These are phyloP conservation scores for Monochamus alternatus DNA, from an alignment of 2,888 invertebrate genomes.

Conservation along the genomic window DNA sequence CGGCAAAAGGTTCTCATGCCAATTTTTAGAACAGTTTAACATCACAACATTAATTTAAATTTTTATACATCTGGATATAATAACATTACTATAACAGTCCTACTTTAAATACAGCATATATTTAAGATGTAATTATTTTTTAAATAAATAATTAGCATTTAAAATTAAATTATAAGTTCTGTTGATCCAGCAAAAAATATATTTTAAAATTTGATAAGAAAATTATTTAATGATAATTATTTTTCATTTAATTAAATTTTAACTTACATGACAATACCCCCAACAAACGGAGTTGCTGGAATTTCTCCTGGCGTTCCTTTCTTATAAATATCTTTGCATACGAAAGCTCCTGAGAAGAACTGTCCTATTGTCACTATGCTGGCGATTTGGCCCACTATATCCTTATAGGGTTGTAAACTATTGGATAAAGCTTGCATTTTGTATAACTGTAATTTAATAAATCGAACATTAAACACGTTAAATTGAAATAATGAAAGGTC, in stretches of 20 bases:
- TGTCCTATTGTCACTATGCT: slow-evolving; percentile 85
- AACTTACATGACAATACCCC: slow-evolving; percentile 85
- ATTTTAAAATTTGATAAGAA: not conserved
- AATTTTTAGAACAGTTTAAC: too few relatives aligned
- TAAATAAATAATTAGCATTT: too few relatives aligned
- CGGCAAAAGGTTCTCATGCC: too few relatives aligned
- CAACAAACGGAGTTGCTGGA: slow-evolving; percentile 82
- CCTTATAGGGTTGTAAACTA: slow-evolving; percentile 79
- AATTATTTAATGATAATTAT: not conserved
- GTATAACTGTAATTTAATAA: slow-evolving; percentile 24
- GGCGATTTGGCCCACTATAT: slow-evolving; percentile 79
- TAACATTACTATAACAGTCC: too few relatives aligned
- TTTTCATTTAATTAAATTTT: not conserved
- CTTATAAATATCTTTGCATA: slow-evolving; percentile 83
- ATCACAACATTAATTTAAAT: too few relatives aligned
- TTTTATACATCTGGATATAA: too few relatives aligned
- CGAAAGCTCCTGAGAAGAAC: slow-evolving; percentile 85
- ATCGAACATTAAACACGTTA: not conserved
- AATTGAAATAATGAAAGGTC: not conserved
- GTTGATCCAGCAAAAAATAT: too few relatives aligned
- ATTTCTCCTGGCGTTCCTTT: slow-evolving; percentile 79
- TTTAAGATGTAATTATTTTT: too few relatives aligned
- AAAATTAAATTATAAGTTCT: too few relatives aligned
- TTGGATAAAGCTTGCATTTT: slow-evolving; percentile 73
- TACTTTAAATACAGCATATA: too few relatives aligned